Conservation (phyloP, 2,888 invertebrate genomes). For the Copidosoma aretas region DNA sequence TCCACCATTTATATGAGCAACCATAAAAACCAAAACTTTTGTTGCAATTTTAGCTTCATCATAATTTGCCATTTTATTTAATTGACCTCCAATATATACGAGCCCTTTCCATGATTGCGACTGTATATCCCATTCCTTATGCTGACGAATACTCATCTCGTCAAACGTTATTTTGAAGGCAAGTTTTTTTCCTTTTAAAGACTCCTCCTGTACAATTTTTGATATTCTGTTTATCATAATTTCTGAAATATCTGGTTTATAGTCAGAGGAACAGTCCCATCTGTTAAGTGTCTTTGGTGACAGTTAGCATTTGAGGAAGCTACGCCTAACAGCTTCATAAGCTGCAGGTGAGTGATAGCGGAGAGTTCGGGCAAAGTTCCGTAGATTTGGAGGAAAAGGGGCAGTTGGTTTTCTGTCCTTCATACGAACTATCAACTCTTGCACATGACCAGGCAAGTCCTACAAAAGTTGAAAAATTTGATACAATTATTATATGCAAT, state of each 20-base stretch:
- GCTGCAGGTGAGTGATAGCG: constrained; percentile 10
- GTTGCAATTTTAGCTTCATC: too few species aligned
- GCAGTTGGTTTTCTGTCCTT: background rate
- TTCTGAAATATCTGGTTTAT: background rate
- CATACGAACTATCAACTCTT: background rate
- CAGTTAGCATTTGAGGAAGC: constrained; percentile 30
- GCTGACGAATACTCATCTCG: constrained; percentile 19
- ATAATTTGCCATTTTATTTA: too few species aligned
- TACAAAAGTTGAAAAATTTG: too few species aligned
- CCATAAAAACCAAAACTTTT: too few species aligned
- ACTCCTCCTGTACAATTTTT: background rate
- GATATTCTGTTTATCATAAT: background rate
- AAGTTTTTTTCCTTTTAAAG: background rate
- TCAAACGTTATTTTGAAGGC: constrained; percentile 33
- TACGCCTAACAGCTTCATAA: constrained; percentile 3
- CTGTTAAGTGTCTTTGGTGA: constrained; percentile 20
- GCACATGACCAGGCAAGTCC: background rate
- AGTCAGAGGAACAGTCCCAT: background rate
- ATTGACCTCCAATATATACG: too few species aligned
- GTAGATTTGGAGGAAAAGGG: background rate
- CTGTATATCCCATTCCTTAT: background rate
- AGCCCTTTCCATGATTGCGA: background rate
- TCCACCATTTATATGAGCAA: too few species aligned
- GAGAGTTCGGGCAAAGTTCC: constrained; percentile 5
- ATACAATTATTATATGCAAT: too few species aligned